Base-by-base conservation (phyloP, 2,888 invertebrate species). In the Quadriops clusia region DNA sequence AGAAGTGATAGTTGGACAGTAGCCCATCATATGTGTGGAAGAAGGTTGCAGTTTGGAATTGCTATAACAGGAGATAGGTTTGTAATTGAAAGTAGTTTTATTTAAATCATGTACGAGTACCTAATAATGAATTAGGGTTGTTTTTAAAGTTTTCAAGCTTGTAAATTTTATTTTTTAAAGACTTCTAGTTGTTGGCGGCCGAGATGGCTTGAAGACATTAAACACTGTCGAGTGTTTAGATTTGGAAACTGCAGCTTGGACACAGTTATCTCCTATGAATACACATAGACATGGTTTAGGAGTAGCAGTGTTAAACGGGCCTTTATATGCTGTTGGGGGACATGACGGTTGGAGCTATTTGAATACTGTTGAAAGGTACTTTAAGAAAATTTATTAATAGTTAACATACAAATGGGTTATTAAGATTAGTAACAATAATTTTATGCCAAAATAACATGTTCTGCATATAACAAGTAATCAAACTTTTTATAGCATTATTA, bases 291-390 rank as follows among this genome's bases (percentile, higher is more conserved):
- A 84, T 54, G 83, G 83, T 1, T 60, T 83, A 35, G 82, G 81
- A 7, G 83, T 84, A 14, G 81, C 83, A 2, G 77, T 83, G 17
- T 67, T 87, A 26, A 74, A 74, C 45, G 81, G 85, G 1, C 87
- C 90, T 1, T 68, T 94, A 34, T 94, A 94, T 63, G 93, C 91
- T 1, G 87, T 93, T 3, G 93, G 94, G 2, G 94, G 94, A 0
- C 93, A 93, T 54, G 93, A 94, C 58, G 93, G 90, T 10, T 89
- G 89, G 89, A 89, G 89, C 50, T 93, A 91, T 56, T 68, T 93
- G 23, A 90, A 86, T 57, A 87, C 90, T 0, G 93, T 91, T 1
- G 94, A 94, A 64, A 67, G 78, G 59, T 68, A 46, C 22, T 23
- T 23, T 10, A 9, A 23, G 11, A n/a, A n/a, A n/a, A n/a, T n/a